phyloP scores from a whole-genome alignment of 1,140 invertebrate genomes.

The Teleopsis dalmanni region DNA sequence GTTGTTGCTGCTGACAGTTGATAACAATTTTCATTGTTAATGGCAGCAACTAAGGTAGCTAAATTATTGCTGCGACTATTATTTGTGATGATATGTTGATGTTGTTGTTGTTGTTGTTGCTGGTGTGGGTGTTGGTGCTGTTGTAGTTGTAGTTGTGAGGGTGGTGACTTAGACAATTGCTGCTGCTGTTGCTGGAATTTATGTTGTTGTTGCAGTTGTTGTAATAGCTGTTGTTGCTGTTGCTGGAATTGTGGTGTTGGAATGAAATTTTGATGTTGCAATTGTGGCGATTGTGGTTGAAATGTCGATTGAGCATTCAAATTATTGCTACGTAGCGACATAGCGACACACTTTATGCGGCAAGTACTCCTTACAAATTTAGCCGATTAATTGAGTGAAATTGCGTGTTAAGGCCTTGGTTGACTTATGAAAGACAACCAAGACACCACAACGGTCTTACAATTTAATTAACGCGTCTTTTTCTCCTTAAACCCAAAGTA shows the following conservation, averaged over 20 bases:
- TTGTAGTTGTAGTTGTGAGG: slow-evolving; percentile 11
- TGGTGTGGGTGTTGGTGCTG: slow-evolving; percentile 11
- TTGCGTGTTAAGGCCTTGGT: too few relatives aligned
- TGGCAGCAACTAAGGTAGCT: slow-evolving; percentile 37
- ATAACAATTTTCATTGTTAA: slow-evolving; percentile 33
- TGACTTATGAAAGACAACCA: too few relatives aligned
- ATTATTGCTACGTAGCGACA: slow-evolving; percentile 42
- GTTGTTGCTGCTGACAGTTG: slow-evolving; percentile 10
- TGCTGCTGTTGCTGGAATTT: slow-evolving; percentile 43
- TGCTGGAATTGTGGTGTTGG: slow-evolving; percentile 32
- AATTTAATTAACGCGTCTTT: too few relatives aligned
- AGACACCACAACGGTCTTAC: too few relatives aligned
- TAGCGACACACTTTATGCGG: too few relatives aligned
- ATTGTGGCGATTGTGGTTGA: slow-evolving; percentile 11
- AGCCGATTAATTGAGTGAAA: too few relatives aligned
- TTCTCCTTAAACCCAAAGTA: too few relatives aligned
- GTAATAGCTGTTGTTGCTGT: slow-evolving; percentile 40
- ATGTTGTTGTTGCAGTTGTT: slow-evolving; percentile 37
- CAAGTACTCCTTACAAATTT: too few relatives aligned
- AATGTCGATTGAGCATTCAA: slow-evolving; percentile 6
- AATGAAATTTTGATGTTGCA: slow-evolving; percentile 14
- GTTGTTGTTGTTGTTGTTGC: slow-evolving; percentile 11
- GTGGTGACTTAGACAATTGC: slow-evolving; percentile 22
- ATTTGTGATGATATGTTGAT: background rate
- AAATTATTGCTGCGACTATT: slow-evolving; percentile 41